A percentile compares a stretch with the other conserved stretches of the same genome.
These are phyloP conservation scores for Acromyrmex echinatior DNA, from an alignment of 1,140 invertebrate genomes.

Conservation along the genomic window DNA sequence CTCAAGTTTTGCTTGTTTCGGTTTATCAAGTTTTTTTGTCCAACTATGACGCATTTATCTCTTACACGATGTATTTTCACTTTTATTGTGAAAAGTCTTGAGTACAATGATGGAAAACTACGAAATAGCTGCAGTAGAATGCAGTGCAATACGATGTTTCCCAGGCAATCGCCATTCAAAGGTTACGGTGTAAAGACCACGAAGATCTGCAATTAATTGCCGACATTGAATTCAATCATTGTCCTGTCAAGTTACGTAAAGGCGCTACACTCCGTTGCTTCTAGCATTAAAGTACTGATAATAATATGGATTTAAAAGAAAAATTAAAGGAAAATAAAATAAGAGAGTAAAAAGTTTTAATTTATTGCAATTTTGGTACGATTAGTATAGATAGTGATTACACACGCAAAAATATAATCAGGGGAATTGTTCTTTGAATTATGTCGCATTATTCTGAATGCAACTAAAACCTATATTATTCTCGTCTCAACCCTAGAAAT, in stretches of 20 bases:
- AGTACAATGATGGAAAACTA: constrained; percentile 53
- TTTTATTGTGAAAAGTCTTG: constrained; percentile 28
- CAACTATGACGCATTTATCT: constrained; percentile 20
- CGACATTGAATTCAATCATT: constrained; percentile 57
- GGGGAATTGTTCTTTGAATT: constrained; percentile 11
- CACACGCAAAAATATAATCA: neutral
- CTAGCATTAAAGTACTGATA: neutral
- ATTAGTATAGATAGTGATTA: neutral
- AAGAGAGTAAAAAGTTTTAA: neutral
- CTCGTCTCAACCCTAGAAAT: neutral
- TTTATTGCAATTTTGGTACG: neutral
- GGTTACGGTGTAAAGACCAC: constrained; percentile 65
- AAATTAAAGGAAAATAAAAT: neutral
- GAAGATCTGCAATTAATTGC: constrained; percentile 61
- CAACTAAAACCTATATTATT: neutral
- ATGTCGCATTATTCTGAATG: neutral
- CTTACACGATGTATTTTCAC: neutral
- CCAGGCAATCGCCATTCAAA: constrained; percentile 65
- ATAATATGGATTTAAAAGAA: neutral
- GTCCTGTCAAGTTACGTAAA: constrained; percentile 30
- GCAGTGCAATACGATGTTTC: constrained; percentile 64
- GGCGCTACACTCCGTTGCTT: neutral
- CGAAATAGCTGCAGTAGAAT: constrained; percentile 54
- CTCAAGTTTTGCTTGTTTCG: neutral
- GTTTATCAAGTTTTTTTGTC: neutral